Evolutionary conservation across 2,797 vertebrate genomes (phyloP).

Genomic region (Tapirus indicus): DNA sequence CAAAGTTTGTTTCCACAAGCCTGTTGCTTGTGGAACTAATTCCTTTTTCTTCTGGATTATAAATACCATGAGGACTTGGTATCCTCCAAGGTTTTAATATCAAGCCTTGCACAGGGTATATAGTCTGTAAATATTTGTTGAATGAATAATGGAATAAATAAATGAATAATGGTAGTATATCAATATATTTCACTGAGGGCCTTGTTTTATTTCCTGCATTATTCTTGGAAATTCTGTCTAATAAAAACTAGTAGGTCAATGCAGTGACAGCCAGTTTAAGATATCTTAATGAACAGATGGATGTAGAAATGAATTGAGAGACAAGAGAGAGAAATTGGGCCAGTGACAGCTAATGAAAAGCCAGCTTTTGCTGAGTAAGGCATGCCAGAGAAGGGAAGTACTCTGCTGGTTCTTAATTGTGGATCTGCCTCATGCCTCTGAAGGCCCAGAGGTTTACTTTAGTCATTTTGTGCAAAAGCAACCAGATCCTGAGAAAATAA

Average conservation of each 20-base stretch:
- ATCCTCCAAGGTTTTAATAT: neutral
- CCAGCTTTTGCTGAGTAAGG: constrained; percentile 44
- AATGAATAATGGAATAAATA: constrained; percentile 39
- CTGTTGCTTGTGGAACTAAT: constrained; percentile 52
- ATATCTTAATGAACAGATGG: constrained; percentile 26
- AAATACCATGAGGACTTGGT: constrained; percentile 42
- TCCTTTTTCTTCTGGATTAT: constrained; percentile 46
- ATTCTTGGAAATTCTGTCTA: constrained; percentile 33
- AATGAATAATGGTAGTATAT: constrained; percentile 11
- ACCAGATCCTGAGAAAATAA: neutral
- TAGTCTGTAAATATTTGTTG: constrained; percentile 65
- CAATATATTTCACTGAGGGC: neutral
- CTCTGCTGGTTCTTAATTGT: constrained; percentile 25
- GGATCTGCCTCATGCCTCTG: neutral
- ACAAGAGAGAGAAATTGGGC: constrained; percentile 17
- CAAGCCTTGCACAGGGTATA: neutral
- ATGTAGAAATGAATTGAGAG: constrained; percentile 44
- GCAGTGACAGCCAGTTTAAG: neutral
- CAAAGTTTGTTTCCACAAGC: neutral
- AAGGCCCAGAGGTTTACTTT: constrained; percentile 33
- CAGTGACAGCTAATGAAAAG: constrained; percentile 30
- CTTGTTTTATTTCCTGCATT: constrained; percentile 59
- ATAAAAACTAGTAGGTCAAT: neutral
- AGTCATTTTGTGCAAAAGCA: constrained; percentile 6
- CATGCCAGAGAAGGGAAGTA: neutral